phyloP scores from a whole-genome alignment of 2,113 vertebrate genomes.

The Plestiodon gilberti region DNA sequence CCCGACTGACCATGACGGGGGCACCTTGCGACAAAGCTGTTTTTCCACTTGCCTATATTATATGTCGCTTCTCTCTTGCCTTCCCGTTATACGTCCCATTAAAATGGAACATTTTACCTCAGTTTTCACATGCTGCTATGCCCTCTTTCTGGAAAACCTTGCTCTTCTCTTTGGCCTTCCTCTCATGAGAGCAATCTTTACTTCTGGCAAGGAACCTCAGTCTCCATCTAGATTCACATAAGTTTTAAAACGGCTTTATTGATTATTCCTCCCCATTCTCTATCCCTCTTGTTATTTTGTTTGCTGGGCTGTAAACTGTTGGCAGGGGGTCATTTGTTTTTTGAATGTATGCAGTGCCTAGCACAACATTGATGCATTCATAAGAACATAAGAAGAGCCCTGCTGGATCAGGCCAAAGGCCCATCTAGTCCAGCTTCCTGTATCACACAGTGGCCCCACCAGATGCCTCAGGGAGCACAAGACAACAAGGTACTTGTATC shows the following conservation, averaged over 20 bases:
- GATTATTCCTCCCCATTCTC: not conserved
- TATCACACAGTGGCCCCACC: too few relatives aligned
- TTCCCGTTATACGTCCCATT: not conserved
- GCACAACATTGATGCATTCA: not conserved
- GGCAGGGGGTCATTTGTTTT: not conserved
- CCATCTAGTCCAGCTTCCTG: too few relatives aligned
- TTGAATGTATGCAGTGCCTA: not conserved
- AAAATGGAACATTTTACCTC: not conserved
- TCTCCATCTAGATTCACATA: not conserved
- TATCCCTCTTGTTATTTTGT: not conserved
- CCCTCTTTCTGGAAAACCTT: not conserved
- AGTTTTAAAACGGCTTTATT: not conserved
- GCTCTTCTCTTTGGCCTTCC: not conserved
- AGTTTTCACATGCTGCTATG: not conserved
- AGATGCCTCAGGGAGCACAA: too few relatives aligned
- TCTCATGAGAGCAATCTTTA: not conserved
- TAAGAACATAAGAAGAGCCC: too few relatives aligned
- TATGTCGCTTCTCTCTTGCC: not conserved
- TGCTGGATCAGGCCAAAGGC: too few relatives aligned
- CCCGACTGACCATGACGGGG: too few relatives aligned
- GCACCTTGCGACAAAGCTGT: too few relatives aligned
- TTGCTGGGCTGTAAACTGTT: not conserved
- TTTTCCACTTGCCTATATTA: too few relatives aligned
- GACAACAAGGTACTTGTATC: too few relatives aligned
- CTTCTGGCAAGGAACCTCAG: not conserved